Percentiles rank a stretch among this genome's conserved stretches.
Evolutionary conservation across 2,797 vertebrate species (phyloP).

Genomic region (Platyrinchus mystaceus): DNA sequence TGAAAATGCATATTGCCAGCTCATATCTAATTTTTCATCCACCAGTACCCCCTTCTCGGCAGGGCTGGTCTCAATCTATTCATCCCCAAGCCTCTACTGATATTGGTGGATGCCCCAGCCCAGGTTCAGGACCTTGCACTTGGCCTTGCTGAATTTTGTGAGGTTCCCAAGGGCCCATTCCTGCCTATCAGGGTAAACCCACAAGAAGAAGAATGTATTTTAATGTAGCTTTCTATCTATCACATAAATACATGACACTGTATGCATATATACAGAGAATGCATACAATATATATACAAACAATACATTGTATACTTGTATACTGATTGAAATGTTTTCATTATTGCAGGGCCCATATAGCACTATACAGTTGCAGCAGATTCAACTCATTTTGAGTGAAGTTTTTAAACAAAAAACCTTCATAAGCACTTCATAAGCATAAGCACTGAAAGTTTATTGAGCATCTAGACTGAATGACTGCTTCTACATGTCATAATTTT

Average conservation of each 20-base stretch:
- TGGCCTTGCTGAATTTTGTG: background rate
- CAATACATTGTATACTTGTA: background rate
- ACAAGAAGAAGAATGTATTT: background rate
- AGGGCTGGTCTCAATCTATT: background rate
- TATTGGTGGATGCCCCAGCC: rapidly evolving
- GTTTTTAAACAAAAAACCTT: background rate
- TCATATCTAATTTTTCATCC: background rate
- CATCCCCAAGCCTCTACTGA: background rate
- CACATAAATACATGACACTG: background rate
- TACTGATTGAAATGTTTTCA: background rate
- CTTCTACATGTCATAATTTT: background rate
- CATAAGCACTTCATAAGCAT: background rate
- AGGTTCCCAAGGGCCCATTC: background rate
- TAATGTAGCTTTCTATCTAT: background rate
- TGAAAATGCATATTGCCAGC: rapidly evolving
- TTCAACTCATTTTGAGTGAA: background rate
- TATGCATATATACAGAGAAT: background rate
- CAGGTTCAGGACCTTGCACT: background rate
- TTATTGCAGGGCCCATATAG: background rate
- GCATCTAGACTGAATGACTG: background rate
- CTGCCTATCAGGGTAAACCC: background rate
- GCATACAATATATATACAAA: background rate
- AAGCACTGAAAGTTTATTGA: background rate
- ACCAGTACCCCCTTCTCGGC: rapidly evolving
- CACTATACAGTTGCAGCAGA: background rate